Evolutionary conservation across 2,888 invertebrate genomes (phyloP).

Genomic region (Trichacis sp.): DNA sequence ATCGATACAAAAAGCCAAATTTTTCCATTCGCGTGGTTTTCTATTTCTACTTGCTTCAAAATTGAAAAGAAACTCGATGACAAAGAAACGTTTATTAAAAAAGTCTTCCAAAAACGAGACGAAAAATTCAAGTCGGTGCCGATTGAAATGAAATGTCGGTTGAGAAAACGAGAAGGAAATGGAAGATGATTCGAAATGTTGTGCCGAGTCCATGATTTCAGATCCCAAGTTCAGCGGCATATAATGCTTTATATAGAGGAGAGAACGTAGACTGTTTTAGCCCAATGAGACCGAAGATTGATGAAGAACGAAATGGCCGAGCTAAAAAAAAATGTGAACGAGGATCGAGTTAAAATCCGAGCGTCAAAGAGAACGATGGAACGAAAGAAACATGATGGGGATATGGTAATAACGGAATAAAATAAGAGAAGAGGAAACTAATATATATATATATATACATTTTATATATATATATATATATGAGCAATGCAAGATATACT

Average conservation of each 20-base stretch:
- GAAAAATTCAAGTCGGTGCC: not conserved
- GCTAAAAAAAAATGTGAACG: constrained; percentile 13
- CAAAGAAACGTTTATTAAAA: no score
- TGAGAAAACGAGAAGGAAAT: not conserved
- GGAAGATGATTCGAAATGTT: constrained; percentile 10
- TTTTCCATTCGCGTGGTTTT: not conserved
- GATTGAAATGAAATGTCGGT: not conserved
- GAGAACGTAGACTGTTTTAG: constrained; percentile 66
- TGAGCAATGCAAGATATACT: constrained; percentile 59
- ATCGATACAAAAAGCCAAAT: constrained; percentile 32
- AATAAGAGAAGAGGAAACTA: constrained; percentile 19
- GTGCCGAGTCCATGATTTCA: constrained; percentile 34
- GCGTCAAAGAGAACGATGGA: constrained; percentile 17
- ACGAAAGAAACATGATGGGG: not conserved
- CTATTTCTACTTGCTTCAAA: constrained; percentile 4
- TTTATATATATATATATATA: no score
- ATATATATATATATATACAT: no score
- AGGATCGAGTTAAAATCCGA: constrained; percentile 27
- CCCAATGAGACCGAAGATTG: constrained; percentile 63
- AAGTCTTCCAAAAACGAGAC: constrained; percentile 3
- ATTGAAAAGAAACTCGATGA: not conserved
- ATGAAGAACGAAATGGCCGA: constrained; percentile 36
- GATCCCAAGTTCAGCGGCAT: constrained; percentile 45
- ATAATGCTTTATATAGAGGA: constrained; percentile 53
- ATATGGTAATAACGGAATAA: constrained; percentile 16